Evolutionary conservation across 2,797 vertebrate species (phyloP), one percentile per base, ranked within the genome.

Genomic region (Parauchenoglanis ngamensis): DNA sequence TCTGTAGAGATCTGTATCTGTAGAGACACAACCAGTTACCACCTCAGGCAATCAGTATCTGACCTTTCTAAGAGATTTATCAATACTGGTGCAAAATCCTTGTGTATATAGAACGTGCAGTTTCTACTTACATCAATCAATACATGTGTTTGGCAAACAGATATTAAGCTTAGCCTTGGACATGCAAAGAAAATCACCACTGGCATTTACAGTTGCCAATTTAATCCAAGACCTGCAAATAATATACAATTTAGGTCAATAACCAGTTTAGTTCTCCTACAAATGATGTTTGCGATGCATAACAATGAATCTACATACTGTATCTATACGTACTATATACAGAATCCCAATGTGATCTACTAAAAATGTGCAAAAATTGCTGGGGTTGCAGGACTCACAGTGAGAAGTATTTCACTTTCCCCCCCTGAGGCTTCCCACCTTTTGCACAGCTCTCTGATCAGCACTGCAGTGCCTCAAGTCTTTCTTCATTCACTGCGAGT

Each of bases 391-490:
- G 46, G 56, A 85, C 46, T 81, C 46, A 78, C 28, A 70, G 44
- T 82, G 77, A 61, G 57, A 80, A 68, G 40, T 28, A 56, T 79
- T 35, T 44, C 70, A 59, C 46, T n/a, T 49, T 28, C 25, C 57
- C 21, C 25, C 21, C 54, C 76, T 5, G 28, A 86, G 82, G 81
- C 73, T 77, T 84, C 85, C 76, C 56, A 90, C 85, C 85, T 87
- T 88, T 90, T n/a, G 80, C 84, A 56, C 84, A 76, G 84, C 87
- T 86, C 86, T 89, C 78, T 88, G 88, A 88, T 88, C 87, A 87
- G 85, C 46, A 65, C 88, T 68, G 59, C 82, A 87, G 89, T 49
- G 78, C 89, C 85, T 87, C 73, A 87, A 86, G 88, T 87, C 88
- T 44, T 81, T 84, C 83, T 88, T 86, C 85, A 91, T 87, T 91